Percentiles rank a stretch among this genome's conserved stretches.
Conservation (phyloP, 2,113 vertebrate genomes). For the Passer montanus region DNA sequence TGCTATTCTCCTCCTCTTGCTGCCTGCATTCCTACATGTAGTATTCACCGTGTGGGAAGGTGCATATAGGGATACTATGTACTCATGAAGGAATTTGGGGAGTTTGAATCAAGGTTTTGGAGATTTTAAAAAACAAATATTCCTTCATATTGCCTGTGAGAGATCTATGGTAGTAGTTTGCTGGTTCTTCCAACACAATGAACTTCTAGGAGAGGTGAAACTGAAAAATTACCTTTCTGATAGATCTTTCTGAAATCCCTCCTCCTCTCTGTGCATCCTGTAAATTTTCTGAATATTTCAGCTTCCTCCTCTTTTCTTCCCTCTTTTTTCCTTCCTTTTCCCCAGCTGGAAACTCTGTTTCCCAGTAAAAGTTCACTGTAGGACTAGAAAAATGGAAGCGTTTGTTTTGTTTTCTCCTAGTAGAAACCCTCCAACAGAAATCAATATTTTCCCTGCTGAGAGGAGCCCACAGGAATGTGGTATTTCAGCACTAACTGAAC, state of each 20-base stretch:
- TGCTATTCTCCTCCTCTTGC: neutral
- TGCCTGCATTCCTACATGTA: neutral
- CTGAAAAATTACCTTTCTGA: neutral
- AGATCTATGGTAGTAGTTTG: neutral
- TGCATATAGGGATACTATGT: neutral
- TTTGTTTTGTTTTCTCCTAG: conserved; percentile 30
- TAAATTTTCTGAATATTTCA: neutral
- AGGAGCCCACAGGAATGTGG: neutral
- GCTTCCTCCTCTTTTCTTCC: neutral
- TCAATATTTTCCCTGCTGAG: conserved; percentile 20
- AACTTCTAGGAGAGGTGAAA: neutral
- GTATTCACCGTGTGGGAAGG: neutral
- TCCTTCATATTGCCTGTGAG: neutral
- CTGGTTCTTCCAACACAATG: neutral
- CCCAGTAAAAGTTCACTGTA: conserved; percentile 10
- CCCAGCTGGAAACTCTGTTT: neutral
- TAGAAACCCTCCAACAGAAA: conserved; percentile 48
- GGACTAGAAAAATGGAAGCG: conserved; percentile 35
- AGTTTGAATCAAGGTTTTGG: neutral
- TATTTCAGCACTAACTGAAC: neutral
- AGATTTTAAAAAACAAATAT: neutral
- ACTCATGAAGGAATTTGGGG: neutral
- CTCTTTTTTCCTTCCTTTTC: neutral
- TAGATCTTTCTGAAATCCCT: neutral
- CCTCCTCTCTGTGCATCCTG: neutral